A percentile compares a stretch with the other conserved stretches of the same genome.
Conservation (phyloP, 35 echinoderm and acorn worm genomes). For the Apostichopus californicus region DNA sequence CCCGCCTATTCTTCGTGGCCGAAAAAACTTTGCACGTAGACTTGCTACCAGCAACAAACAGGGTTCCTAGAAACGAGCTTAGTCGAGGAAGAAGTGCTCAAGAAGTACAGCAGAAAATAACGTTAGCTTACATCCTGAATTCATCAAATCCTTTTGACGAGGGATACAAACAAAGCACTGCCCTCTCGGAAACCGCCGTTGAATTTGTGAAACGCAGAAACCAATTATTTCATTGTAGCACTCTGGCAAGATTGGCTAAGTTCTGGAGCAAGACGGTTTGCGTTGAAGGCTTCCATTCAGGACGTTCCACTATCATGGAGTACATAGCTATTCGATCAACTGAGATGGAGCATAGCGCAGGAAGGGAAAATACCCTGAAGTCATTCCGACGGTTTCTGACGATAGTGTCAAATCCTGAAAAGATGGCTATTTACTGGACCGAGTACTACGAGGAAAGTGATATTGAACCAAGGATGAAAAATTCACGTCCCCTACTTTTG, state of each 20-base stretch:
- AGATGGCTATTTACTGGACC: conserved; percentile 27
- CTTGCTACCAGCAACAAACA: conserved; percentile 30
- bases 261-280: conserved; percentile 52
- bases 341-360: conserved; percentile 11
- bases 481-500: conserved; percentile 16
- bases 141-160: conserved; percentile 2
- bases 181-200: conserved; percentile 26
- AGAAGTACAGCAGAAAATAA: neutral
- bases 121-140: neutral
- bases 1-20: neutral
- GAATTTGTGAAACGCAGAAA: conserved; percentile 36
- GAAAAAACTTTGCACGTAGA: conserved; percentile 22
- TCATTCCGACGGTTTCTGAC: conserved; percentile 27
- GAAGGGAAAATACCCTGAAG: conserved; percentile 16
- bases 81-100: neutral
- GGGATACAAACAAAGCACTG: conserved; percentile 35
- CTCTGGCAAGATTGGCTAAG: conserved; percentile 31
- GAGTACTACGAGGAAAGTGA: neutral
- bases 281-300: conserved; percentile 15
- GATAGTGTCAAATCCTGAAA: neutral
- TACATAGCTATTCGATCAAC: conserved; percentile 39
- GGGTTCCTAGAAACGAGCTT: neutral
- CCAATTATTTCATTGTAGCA: neutral
- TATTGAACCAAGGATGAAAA: neutral
- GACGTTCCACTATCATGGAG: conserved; percentile 41